phyloP scores from a whole-genome alignment of 2,888 invertebrate genomes.

The Oxyteleia sp. region DNA sequence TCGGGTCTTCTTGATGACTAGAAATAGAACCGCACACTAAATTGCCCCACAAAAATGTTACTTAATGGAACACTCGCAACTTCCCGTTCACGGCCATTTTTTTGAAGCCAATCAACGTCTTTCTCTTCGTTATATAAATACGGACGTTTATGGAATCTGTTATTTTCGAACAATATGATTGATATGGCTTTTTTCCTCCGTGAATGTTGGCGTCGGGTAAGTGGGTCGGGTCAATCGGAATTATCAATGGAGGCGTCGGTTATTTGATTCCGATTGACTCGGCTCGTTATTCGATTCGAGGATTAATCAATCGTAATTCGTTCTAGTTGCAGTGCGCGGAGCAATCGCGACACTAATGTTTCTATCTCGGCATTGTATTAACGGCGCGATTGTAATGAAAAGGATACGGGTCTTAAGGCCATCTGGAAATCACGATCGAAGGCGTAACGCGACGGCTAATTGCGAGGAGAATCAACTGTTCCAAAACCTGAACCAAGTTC shows the following conservation, averaged over 20 bases:
- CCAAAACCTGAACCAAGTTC: no score
- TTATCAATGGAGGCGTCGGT: slow-evolving; percentile 14
- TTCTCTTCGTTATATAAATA: slow-evolving; percentile 28
- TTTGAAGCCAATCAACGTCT: slow-evolving; percentile 19
- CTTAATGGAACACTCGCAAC: slow-evolving; percentile 49
- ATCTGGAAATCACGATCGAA: slow-evolving; percentile 67
- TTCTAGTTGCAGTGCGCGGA: slow-evolving; percentile 23
- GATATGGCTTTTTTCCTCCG: slow-evolving; percentile 1
- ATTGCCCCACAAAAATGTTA: slow-evolving; percentile 64
- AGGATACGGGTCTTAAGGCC: slow-evolving; percentile 36
- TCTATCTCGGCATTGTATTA: slow-evolving; percentile 50
- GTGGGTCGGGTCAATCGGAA: slow-evolving; percentile 7
- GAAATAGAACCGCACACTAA: slow-evolving; percentile 70
- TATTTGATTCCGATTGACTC: slow-evolving; percentile 9
- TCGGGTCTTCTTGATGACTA: slow-evolving; percentile 60
- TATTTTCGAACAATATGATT: slow-evolving; percentile 23
- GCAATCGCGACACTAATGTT: slow-evolving; percentile 52
- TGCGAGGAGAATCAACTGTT: slow-evolving; percentile 76
- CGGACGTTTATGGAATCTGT: slow-evolving; percentile 8
- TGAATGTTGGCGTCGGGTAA: neutral
- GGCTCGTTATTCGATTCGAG: neutral
- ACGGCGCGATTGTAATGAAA: slow-evolving; percentile 55
- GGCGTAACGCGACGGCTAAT: slow-evolving; percentile 75
- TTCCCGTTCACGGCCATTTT: slow-evolving; percentile 41
- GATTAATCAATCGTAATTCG: slow-evolving; percentile 26